phyloP scores from a whole-genome alignment of 2,797 vertebrate genomes.

The Syngnathus rostellatus region DNA sequence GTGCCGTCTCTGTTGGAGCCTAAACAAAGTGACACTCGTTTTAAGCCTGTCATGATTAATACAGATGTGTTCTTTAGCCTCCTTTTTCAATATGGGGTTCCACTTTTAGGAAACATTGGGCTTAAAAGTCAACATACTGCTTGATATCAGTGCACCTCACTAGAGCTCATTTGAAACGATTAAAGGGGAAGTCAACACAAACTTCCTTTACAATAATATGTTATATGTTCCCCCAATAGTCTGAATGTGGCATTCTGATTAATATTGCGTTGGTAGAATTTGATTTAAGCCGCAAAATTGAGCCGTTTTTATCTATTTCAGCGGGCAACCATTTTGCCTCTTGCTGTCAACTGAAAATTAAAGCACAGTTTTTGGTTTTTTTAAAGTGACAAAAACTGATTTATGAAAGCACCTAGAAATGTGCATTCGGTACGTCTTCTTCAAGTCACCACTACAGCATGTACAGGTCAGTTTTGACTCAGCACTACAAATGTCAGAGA shows the following conservation, averaged over 20 bases:
- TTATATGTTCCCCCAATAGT: too few relatives aligned
- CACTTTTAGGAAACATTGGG: not conserved
- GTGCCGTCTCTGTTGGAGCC: slow-evolving; percentile 89
- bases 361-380: too few relatives aligned
- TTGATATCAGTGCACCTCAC: not conserved
- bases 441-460: slow-evolving; percentile 3
- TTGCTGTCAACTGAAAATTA: too few relatives aligned
- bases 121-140: not conserved
- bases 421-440: not conserved
- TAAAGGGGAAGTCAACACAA: too few relatives aligned
- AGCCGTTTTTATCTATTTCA: too few relatives aligned
- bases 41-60: not conserved
- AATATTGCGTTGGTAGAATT: too few relatives aligned
- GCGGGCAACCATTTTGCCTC: too few relatives aligned
- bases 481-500: slow-evolving; percentile 62
- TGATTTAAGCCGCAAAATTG: too few relatives aligned
- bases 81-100: not conserved
- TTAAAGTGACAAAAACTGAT: too few relatives aligned
- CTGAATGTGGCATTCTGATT: too few relatives aligned
- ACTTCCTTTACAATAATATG: too few relatives aligned
- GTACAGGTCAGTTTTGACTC: slow-evolving; percentile 28
- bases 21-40: slow-evolving; percentile 30
- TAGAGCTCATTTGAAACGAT: not conserved
- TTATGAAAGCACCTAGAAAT: too few relatives aligned
- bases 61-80: not conserved